phyloP scores from a whole-genome alignment of 2,888 invertebrate genomes.

The Cephus pygmeus region DNA sequence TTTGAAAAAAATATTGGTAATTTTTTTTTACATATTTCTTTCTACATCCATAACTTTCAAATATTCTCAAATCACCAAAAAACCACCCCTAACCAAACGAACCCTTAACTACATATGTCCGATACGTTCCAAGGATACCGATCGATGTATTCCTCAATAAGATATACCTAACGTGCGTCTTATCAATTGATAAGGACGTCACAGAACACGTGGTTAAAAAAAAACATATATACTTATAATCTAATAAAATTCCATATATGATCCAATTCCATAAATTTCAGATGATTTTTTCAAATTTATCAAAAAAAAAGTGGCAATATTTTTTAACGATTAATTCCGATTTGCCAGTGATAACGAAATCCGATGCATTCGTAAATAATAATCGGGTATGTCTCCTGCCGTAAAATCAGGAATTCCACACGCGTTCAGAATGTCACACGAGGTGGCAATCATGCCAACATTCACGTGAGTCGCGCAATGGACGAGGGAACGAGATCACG shows the following conservation, averaged over 20 bases:
- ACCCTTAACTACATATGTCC: not conserved
- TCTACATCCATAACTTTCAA: not conserved
- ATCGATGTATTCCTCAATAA: not conserved
- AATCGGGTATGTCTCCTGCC: not conserved
- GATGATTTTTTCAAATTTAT: not conserved
- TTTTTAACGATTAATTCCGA: not conserved
- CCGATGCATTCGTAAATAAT: not conserved
- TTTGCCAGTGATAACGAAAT: not conserved
- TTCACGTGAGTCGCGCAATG: slow-evolving; percentile 42
- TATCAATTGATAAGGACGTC: too few species aligned
- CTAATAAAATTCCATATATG: rapidly evolving
- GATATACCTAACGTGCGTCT: not conserved
- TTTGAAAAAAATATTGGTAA: not conserved
- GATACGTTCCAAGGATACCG: not conserved
- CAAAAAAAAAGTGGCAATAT: not conserved
- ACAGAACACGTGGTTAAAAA: too few species aligned
- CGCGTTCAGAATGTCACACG: slow-evolving; percentile 50
- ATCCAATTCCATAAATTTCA: too few species aligned
- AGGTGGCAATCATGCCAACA: slow-evolving; percentile 63
- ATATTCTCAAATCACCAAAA: not conserved
- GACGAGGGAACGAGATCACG: not conserved
- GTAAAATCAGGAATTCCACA: slow-evolving; percentile 59
- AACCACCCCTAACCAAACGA: not conserved
- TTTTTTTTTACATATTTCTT: not conserved
- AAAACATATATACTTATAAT: too few species aligned